phyloP scores from a whole-genome alignment of 1,140 invertebrate species.

The Helicoverpa zea region DNA sequence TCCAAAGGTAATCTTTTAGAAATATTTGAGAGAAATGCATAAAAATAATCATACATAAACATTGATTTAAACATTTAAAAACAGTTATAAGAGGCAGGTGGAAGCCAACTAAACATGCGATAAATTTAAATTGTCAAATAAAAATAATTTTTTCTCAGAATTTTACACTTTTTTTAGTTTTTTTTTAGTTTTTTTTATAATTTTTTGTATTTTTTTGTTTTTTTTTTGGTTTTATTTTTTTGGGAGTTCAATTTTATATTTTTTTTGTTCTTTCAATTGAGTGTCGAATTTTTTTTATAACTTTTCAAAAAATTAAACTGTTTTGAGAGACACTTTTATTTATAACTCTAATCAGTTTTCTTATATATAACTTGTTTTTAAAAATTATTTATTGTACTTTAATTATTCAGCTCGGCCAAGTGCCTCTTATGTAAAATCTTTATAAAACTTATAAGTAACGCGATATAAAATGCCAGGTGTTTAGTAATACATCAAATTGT shows the following conservation, averaged over 20 bases:
- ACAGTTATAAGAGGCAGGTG: conserved; percentile 52
- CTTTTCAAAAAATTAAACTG: conserved; percentile 72
- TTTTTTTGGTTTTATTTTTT: conserved; percentile 64
- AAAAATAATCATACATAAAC: conserved; percentile 39
- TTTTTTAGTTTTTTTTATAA: conserved; percentile 58
- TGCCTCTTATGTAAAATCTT: conserved; percentile 79
- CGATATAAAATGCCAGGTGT: conserved; percentile 75
- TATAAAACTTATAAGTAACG: conserved; percentile 79
- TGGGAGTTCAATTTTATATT: conserved; percentile 60
- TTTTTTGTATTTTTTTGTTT: conserved; percentile 62
- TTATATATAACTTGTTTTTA: conserved; percentile 76
- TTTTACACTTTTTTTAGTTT: conserved; percentile 53
- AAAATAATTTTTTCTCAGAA: conserved; percentile 35
- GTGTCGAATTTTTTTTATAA: conserved; percentile 68
- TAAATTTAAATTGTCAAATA: conserved; percentile 44
- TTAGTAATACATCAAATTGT: conserved; percentile 62
- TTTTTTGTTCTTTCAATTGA: conserved; percentile 66
- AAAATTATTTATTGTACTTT: conserved; percentile 84
- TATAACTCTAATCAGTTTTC: conserved; percentile 73
- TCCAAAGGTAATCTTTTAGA: conserved; percentile 10
- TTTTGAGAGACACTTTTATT: conserved; percentile 78
- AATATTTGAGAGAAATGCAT: conserved; percentile 30
- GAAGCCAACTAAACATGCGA: conserved; percentile 50
- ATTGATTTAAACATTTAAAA: conserved; percentile 44
- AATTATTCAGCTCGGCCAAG: conserved; percentile 70